Evolutionary conservation across 1,140 invertebrate species (phyloP), one percentile per base, ranked within the genome.

Genomic region (Rhysida immarginata): DNA sequence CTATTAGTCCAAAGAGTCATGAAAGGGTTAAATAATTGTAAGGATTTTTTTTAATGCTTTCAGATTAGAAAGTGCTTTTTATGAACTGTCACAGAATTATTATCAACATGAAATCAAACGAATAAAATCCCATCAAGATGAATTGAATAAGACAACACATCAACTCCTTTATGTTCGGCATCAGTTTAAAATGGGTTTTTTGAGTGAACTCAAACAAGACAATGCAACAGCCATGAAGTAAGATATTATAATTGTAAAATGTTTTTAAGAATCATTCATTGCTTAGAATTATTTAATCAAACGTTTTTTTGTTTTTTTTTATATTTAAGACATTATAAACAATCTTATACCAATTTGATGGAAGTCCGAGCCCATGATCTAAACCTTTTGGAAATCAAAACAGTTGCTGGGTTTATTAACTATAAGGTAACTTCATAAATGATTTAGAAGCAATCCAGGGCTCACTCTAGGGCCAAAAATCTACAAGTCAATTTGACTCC

Each of bases 181-280:
- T 75, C 88, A 95, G 63, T 97, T 96, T 66, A 99, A 99, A 75
- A 83, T 96, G 66, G 96, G 84, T n/a, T 96, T 95, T 74, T 80
- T 94, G 43, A 87, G 88, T 71, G 95, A 99, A 74, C 69, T 97
- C 46, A 85, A 86, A 63, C 87, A 93, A 66, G 94, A 98, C 68
- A 77, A 81, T 55, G 81, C 81, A 64, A 83, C 83, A 14, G 89
- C 92, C 25, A 79, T 93, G 59, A 95, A 94, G 84, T 90, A 76
- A 74, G 74, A 71, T 52, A 41, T 21, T 45, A 2, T 52, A 27
- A 20, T 23, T 42, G 25, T 24, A 13, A 11, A 8, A 21, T 51
- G 23, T 11, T 26, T 25, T 18, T 11, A 13, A 13, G n/a, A 5
- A 25, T 18, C 8, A n/a, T 54, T n/a, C n/a, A n/a, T n/a, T n/a